phyloP scores from a whole-genome alignment of 2,888 invertebrate genomes.

The Arrhopalites spinosus region DNA sequence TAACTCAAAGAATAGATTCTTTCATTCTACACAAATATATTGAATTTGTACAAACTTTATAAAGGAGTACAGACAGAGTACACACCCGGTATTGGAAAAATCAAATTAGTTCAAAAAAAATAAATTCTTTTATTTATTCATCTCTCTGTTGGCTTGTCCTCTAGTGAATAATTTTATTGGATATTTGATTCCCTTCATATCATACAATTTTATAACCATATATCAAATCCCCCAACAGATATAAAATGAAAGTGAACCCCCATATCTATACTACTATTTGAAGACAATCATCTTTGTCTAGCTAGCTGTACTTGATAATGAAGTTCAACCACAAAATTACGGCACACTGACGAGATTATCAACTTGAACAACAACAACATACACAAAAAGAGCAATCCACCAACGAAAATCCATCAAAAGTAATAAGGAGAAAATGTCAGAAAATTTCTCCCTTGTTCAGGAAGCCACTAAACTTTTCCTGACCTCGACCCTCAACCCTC shows the following conservation, averaged over 20 bases:
- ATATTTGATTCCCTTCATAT: too few relatives aligned
- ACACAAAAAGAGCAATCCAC: neutral
- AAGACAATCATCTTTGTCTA: neutral
- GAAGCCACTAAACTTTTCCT: constrained; percentile 14
- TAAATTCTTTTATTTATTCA: neutral
- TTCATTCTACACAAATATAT: too few relatives aligned
- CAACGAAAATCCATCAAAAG: neutral
- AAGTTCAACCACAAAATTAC: constrained; percentile 15
- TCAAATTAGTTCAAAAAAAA: neutral
- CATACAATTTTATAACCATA: neutral
- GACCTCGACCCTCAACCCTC: constrained; percentile 19
- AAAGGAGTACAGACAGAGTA: too few relatives aligned
- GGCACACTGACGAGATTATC: constrained; percentile 1
- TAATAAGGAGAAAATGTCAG: constrained; percentile 11
- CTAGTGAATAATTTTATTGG: neutral
- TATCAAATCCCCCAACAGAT: neutral
- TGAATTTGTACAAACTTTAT: too few relatives aligned
- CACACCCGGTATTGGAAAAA: too few relatives aligned
- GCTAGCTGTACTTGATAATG: constrained; percentile 14
- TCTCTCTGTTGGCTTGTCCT: neutral
- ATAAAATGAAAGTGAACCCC: neutral
- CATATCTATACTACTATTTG: too few relatives aligned
- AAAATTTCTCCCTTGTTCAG: constrained; percentile 4
- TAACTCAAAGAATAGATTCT: too few relatives aligned
- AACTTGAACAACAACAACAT: neutral